Conservation (phyloP, 2,113 vertebrate species). For the Platichthys flesus region DNA sequence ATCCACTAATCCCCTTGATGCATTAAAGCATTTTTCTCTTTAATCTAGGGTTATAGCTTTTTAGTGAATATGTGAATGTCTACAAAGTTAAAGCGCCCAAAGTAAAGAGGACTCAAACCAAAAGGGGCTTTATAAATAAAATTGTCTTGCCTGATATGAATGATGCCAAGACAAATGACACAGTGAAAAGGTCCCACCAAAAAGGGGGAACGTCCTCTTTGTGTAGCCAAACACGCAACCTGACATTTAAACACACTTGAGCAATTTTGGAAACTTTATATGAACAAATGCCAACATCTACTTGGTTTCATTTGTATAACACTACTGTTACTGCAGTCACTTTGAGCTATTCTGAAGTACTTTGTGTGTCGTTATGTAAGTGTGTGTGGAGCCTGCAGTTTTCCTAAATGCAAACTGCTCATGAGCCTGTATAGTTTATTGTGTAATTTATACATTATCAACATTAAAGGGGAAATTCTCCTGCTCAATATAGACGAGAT, state of each 20-base stretch:
- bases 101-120: no score
- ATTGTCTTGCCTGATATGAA: neutral
- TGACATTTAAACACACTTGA: neutral
- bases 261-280: no score
- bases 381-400: no score
- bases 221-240: no score
- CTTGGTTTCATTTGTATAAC: neutral
- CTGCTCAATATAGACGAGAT: no score
- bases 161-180: constrained; percentile 29
- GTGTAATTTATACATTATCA: neutral
- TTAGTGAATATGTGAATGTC: no score
- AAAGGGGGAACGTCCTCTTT: no score
- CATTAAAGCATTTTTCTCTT: no score
- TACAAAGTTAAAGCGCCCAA: no score
- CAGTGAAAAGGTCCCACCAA: constrained; percentile 9
- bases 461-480: no score
- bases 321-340: neutral
- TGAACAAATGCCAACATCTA: neutral
- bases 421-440: neutral
- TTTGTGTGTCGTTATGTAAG: neutral
- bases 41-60: no score
- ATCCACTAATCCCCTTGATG: neutral
- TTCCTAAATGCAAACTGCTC: neutral
- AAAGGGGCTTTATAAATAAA: no score
- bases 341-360: neutral